Base-by-base conservation (phyloP, 2,113 vertebrate genomes). In the Ibidorhyncha struthersii region DNA sequence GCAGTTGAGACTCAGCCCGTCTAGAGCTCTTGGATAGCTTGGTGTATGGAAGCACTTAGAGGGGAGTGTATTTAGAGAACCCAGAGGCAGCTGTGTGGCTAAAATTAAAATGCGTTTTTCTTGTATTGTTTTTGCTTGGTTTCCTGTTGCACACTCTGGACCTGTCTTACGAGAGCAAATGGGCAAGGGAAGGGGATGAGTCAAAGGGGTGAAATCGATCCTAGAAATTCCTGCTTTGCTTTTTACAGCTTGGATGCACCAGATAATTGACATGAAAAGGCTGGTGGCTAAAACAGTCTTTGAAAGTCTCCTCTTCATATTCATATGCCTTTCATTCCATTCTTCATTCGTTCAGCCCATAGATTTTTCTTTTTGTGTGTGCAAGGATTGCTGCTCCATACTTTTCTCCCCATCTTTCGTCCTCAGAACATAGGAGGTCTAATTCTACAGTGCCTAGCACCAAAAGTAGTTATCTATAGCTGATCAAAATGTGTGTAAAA, bases 71-170 rank as follows among this genome's bases (percentile, higher is more conserved):
- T 97, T 96, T 97, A 96, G 94, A 95, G 93, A 95, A 86, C 77
- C 43, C 88, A 89, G 96, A 96, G 89, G 94, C 96, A 97, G 95
- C 96, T 97, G 96, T 92, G 96, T 93, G 71, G 82, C 95, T 97
- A 97, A 98, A 97, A 97, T 97, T 96, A 98, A 97, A 97, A 94
- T 43, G 88, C 16, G 5, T 89, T 95, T 96, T 97, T 96, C 95
- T 96, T 77, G 92, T 86, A 86, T 96, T 96, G 95, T 97, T 97
- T 97, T 97, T 85, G 61, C 90, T 94, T 80, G 95, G 90, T 95
- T 97, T 97, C 95, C 95, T 95, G 95, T 95, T 96, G 91, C 94
- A 94, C 50, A 4, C 88, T 89, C 77, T 76, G 83, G 90, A 83
- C 73, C 67, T 87, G 73, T 82, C 87, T 94, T 96, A 72, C 0